These are phyloP conservation scores for Eupithecia subumbrata DNA, from an alignment of 2,888 invertebrate genomes.

Conservation along the genomic window DNA sequence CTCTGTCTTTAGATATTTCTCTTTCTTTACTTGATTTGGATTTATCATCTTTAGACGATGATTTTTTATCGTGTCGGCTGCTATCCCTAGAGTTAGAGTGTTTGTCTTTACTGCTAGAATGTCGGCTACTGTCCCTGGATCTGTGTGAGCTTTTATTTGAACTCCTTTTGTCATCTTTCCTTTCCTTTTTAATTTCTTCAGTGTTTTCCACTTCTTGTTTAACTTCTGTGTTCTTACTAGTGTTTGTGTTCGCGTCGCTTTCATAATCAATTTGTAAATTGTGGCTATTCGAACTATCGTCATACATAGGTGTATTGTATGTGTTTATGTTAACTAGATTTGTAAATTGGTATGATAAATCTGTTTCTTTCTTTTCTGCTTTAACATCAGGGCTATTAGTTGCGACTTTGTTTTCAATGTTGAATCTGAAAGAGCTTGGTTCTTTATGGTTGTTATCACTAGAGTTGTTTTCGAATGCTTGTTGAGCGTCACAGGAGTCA, in stretches of 20 bases:
- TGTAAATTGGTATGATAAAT: slow-evolving; percentile 70
- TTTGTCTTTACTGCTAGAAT: slow-evolving; percentile 76
- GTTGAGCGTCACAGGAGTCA: slow-evolving; percentile 79
- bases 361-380: slow-evolving; percentile 63
- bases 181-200: slow-evolving; percentile 67
- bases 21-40: slow-evolving; percentile 69
- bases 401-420: slow-evolving; percentile 69
- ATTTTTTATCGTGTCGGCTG: slow-evolving; percentile 69
- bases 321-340: slow-evolving; percentile 74
- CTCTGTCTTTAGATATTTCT: slow-evolving; percentile 64
- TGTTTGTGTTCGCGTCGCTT: slow-evolving; percentile 68
- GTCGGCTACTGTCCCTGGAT: slow-evolving; percentile 72
- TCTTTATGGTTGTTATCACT: slow-evolving; percentile 65
- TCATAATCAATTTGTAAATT: slow-evolving; percentile 78
- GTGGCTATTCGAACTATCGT: slow-evolving; percentile 78
- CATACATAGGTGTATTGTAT: slow-evolving; percentile 71
- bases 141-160: slow-evolving; percentile 70
- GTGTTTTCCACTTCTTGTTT: slow-evolving; percentile 69
- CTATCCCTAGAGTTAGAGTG: slow-evolving; percentile 71
- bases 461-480: slow-evolving; percentile 73
- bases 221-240: slow-evolving; percentile 71
- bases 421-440: slow-evolving; percentile 71
- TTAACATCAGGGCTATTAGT: slow-evolving; percentile 61
- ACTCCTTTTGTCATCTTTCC: slow-evolving; percentile 67
- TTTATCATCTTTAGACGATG: slow-evolving; percentile 68